Evolutionary conservation across 2,113 vertebrate genomes (phyloP), one percentile per base, ranked within the genome.

Genomic region (Tenebrosternarchus preto): DNA sequence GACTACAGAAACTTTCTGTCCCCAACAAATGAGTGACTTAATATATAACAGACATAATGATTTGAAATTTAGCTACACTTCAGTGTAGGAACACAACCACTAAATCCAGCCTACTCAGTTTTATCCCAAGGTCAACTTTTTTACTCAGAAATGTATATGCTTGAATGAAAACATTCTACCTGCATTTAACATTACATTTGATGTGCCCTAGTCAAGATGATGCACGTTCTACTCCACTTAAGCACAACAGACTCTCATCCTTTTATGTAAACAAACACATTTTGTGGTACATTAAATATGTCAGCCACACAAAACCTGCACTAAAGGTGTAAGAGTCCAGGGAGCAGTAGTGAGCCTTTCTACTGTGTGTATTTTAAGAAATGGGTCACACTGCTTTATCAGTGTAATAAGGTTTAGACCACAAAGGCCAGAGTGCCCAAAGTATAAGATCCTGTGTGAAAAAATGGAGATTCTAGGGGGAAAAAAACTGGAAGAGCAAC

Each of bases 351-450:
- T 7, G 22, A 25, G 20, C 15, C 19, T 56, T 66, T 74, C 29
- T 55, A 46, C 36, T 63, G 36, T 9, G 43, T 66, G 59, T 66
- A 72, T 80, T 73, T 66, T 56, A 66, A 7, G 36, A 73, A 56
- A 16, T 73, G 57, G 57, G 69, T 73, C 69, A 64, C 68, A 63
- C 50, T 59, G 57, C 33, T 20, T 29, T 31, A 0, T 69, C 59
- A 8, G 20, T 27, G 63, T 25, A 59, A 16, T 36, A 17, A 27
- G 19, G 9, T 72, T 50, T 63, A 43, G 33, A 46, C 33, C 8
- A 60, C 57, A n/a, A 24, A 9, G 22, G 9, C 8, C n/a, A 0
- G 9, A 2, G 1, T 4, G 27, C 55, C 61, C 55, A 29, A 64
- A 50, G 39, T 59, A 55, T 36, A n/a, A 24, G 20, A n/a, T 60